Evolutionary conservation across 1,140 invertebrate genomes (phyloP), one percentile per base, ranked within the genome.

Genomic region (Paraescarpia echinospica): DNA sequence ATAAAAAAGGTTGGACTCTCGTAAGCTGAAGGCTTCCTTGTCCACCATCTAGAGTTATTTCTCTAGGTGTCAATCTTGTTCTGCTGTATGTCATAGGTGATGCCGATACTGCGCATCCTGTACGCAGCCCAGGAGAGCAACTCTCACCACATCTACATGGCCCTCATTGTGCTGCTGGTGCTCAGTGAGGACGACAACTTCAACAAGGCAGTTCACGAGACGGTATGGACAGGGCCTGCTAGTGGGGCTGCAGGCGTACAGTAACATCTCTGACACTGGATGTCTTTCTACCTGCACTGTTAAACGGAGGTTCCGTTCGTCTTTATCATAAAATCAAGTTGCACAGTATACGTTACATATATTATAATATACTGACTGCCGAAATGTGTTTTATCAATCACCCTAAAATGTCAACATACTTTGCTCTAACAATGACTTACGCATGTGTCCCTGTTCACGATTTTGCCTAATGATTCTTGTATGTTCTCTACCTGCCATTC

Each of bases 121-220:
- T 99, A 99, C 96, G 97, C 98, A 88, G 95, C 95, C 18, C 95
- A 95, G 91, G 96, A 96, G 93, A 94, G 94, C 41, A 96, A 95
- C 92, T 99, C 98, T 0, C 99, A 99, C 97, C 99, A 99, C 95
- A 99, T 99, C 94, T 99, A 99, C 96, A 99, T 99, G 98, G 99
- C 99, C 0, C 97, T 99, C 4, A 99, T 99, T 92, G 98, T 99
- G 33, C 96, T 99, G 34, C 97, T 99, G 12, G 99, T 99, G 94
- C 96, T 99, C 5, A 99, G 98, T 92, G 99, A 99, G 96, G 99
- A 99, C 96, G 98, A 99, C 93, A 96, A 97, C 9, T 99, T 99
- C 95, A 99, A 99, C 96, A 98, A 98, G 96, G 97, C 97, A 94
- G 97, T 99, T 91, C 99, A 99, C 96, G 97, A 98, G 96, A 98